Base-by-base conservation (phyloP, 2,797 vertebrate genomes). In the Oophaga sylvatica region DNA sequence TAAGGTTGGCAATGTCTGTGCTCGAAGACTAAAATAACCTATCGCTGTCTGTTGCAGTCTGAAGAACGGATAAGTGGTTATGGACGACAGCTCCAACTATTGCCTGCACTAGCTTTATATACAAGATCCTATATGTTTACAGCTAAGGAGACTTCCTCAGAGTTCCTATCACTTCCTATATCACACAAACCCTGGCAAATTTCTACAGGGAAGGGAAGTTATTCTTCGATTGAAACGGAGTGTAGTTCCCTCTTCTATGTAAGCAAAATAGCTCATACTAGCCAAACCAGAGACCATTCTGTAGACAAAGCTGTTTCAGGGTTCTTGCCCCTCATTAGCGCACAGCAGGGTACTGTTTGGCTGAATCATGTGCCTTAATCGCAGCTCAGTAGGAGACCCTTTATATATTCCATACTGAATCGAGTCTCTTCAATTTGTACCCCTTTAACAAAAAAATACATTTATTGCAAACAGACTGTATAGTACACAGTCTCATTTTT, bases 101-200 rank as follows among this genome's bases (percentile, higher is more conserved):
- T 13, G 65, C 4, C 65, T 29, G 12, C 26, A 29, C 3, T 9
- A 68, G 26, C 31, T 31, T 73, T 73, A 10, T 73, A 35, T 13
- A 31, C 5, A 31, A 70, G 12, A 6, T 19, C 68, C 29, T 70
- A 70, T 70, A 15, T 70, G 70, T 73, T 41, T 73, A 73, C 19
- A 73, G 35, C 16, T 17, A 16, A 70, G 68, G 68, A 70, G 31
- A 20, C 68, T 71, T 73, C 70, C 70, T 17, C 68, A 70, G 29
- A 70, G 29, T 70, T 68, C 67, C 67, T 68, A 71, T 71, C 68
- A 45, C 70, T 45, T 73, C 70, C 70, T 15, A 35, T 19, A 41
- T 22, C 31, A 73, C 17, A 41, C 35, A 41, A 45, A 41, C 70
- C 17, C 70, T 41, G 31, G 16, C 35, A 45, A 19, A 41, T 35